Evolutionary conservation across 2,888 invertebrate genomes (phyloP).

Genomic region (Apotomis turbidana): DNA sequence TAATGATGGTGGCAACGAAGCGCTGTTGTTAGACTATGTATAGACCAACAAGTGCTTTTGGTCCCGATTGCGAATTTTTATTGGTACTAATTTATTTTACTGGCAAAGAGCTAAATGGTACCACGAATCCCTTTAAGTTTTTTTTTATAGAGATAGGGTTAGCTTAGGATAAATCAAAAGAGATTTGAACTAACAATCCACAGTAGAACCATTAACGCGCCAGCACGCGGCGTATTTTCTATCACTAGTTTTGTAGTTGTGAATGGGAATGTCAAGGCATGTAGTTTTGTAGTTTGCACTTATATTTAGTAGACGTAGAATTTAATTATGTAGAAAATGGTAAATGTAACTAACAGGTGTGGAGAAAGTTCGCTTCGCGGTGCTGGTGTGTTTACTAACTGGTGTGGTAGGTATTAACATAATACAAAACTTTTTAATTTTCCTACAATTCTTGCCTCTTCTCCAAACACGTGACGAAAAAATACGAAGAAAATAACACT

Average conservation of each 20-base stretch:
- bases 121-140: no score
- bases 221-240: constrained; percentile 39
- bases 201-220: constrained; percentile 27
- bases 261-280: constrained; percentile 35
- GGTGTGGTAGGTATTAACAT: constrained; percentile 8
- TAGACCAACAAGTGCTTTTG: no score
- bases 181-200: constrained; percentile 20
- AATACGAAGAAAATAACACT: no score
- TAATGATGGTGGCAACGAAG: background rate
- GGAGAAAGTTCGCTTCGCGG: constrained; percentile 36
- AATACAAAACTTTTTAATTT: background rate
- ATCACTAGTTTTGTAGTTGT: constrained; percentile 12
- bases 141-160: background rate
- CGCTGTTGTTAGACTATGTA: no score
- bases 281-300: constrained; percentile 16
- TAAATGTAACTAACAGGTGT: constrained; percentile 21
- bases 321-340: constrained; percentile 4
- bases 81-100: no score
- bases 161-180: constrained; percentile 26
- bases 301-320: constrained; percentile 10
- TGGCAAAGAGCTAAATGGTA: no score
- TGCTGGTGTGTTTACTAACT: constrained; percentile 38
- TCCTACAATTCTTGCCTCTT: no score
- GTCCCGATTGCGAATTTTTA: no score
- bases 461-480: no score